These are phyloP conservation scores for Mythimna loreyi DNA, from an alignment of 2,888 invertebrate genomes.

Conservation along the genomic window DNA sequence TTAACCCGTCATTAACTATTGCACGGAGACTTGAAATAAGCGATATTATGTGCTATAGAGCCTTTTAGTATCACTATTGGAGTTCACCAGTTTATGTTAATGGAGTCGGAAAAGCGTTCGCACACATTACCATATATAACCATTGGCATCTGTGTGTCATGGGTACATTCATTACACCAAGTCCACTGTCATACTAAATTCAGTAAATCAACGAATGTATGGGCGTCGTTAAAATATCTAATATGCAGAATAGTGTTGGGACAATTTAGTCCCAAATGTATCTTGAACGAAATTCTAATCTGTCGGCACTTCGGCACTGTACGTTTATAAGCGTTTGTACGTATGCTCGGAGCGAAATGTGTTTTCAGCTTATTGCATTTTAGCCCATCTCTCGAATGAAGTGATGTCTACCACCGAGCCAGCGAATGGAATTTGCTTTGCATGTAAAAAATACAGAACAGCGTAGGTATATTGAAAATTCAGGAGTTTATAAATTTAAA, in stretches of 20 bases:
- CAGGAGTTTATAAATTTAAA: slow-evolving; percentile 5
- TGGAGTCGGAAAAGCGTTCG: slow-evolving; percentile 55
- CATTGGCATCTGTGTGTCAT: slow-evolving; percentile 41
- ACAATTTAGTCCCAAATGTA: slow-evolving; percentile 44
- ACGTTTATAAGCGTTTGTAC: slow-evolving; percentile 69
- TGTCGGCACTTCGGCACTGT: slow-evolving; percentile 17
- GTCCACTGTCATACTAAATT: slow-evolving; percentile 59
- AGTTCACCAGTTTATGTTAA: slow-evolving; percentile 61
- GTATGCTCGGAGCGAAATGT: slow-evolving; percentile 90
- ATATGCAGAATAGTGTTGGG: slow-evolving; percentile 33
- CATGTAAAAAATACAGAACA: slow-evolving; percentile 19
- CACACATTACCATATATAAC: slow-evolving; percentile 49
- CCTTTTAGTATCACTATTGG: slow-evolving; percentile 57
- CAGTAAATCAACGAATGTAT: slow-evolving; percentile 57
- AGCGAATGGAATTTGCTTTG: slow-evolving; percentile 18
- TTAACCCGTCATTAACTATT: slow-evolving; percentile 41
- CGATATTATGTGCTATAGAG: slow-evolving; percentile 41
- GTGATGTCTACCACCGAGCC: slow-evolving; percentile 63
- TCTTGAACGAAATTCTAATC: slow-evolving; percentile 40
- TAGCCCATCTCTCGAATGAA: slow-evolving; percentile 78
- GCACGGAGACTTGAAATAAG: slow-evolving; percentile 39
- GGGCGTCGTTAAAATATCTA: slow-evolving; percentile 48
- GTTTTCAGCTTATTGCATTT: slow-evolving; percentile 70
- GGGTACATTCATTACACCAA: slow-evolving; percentile 54
- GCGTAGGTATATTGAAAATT: slow-evolving; percentile 22